Percentiles rank a stretch among this genome's conserved stretches.
These are phyloP conservation scores for Hipposideros armiger DNA, from an alignment of 2,113 vertebrate genomes.

Conservation along the genomic window DNA sequence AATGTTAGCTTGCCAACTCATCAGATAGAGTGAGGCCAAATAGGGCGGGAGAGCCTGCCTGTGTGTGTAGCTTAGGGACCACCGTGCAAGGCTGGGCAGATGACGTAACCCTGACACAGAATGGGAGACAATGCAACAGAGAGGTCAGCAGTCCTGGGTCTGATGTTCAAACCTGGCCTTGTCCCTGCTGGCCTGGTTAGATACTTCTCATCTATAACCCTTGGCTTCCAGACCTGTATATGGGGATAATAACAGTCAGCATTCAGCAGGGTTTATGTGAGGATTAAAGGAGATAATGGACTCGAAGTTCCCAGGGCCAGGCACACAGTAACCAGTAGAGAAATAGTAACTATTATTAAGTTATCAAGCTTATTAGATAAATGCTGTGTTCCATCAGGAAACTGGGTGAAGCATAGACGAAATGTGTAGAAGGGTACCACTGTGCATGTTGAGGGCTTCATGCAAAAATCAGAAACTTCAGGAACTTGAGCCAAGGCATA, in stretches of 20 bases:
- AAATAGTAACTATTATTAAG: neutral
- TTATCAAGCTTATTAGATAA: neutral
- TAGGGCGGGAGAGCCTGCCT: neutral
- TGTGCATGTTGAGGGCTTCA: neutral
- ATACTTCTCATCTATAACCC: neutral
- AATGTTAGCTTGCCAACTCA: neutral
- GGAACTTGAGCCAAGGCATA: neutral
- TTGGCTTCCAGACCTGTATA: neutral
- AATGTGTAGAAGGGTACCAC: neutral
- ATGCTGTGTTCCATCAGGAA: neutral
- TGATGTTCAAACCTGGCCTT: neutral
- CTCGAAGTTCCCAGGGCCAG: neutral
- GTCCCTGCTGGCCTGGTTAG: neutral
- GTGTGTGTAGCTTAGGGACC: neutral
- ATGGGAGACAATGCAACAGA: accelerated
- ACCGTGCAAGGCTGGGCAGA: neutral
- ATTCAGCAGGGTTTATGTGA: neutral
- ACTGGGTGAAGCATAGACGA: neutral
- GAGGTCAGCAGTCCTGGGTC: neutral
- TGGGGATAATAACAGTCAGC: too few species aligned
- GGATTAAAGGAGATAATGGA: neutral
- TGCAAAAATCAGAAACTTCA: neutral
- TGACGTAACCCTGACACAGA: accelerated
- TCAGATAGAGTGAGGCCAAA: neutral
- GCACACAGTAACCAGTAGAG: neutral